Base-by-base conservation (phyloP, 1,140 invertebrate genomes). In the Belonocnema kinseyi region DNA sequence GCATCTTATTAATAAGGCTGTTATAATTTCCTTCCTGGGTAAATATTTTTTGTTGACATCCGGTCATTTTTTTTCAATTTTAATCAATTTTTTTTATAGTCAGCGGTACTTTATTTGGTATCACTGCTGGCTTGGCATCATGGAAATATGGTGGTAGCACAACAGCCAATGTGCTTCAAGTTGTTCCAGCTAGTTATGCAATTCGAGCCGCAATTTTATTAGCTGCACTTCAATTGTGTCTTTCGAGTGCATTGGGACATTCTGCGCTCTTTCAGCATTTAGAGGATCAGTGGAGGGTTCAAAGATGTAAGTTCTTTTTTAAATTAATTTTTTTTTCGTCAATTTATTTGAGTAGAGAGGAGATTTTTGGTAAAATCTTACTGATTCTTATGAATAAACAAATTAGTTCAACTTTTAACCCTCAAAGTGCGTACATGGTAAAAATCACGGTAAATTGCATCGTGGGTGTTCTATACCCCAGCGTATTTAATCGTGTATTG, bases 201-300 rank as follows among this genome's bases (percentile, higher is more conserved):
- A 88, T 95, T 26, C 93, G 93, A 82, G 86, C 93, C 13, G 93
- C 94, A 50, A 92, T 95, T 10, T 86, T 95, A 33, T 87, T 96
- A 19, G 93, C 96, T 16, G 94, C 95, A 0, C 77, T 96, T 16
- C 95, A 97, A 85, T 90, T 97, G 2, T 95, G 95, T 82, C 91
- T 96, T 26, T 96, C 95, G 3, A 95, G 94, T 76, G 95, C 94
- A 0, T 93, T 96, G 10, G 94, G 95, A 21, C 94, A 94, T 80
- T 94, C 94, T 0, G 94, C 95, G 0, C 91, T 96, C 6, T 96
- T 96, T 86, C 94, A 96, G 84, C 93, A 96, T 83, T 87, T 95
- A 17, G 95, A 95, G 81, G 93, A 95, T 82, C 92, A 90, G 78
- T 89, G 94, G 40, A 89, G 87, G 16, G 89, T 95, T 80, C 90